Base-by-base conservation (phyloP, 2,888 invertebrate genomes). In the Petrophora chlorosata region DNA sequence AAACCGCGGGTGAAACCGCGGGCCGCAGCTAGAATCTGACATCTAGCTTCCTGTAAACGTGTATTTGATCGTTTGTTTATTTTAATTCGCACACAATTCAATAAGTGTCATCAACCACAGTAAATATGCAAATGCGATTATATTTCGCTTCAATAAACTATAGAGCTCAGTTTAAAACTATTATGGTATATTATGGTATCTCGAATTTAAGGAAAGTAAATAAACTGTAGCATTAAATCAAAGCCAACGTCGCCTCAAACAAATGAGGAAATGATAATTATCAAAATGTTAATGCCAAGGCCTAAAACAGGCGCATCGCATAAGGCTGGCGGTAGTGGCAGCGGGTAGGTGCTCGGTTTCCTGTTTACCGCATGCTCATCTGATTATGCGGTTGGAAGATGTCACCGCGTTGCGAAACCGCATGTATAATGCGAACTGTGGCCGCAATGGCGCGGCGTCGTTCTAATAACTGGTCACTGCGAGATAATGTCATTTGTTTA, bases 231-330 rank as follows among this genome's bases (percentile, higher is more conserved):
- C 41, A n/a, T 1, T 42, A 3, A 33, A 34, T 34, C 34, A 28
- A 35, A 15, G 29, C 10, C 3, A 23, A 3, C 23, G 16, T 36
- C 10, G 9, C 15, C 14, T n/a, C 30, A n/a, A n/a, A 35, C 10
- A 13, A 12, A 28, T 39, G 28, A 19, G 39, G 26, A 39, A 28
- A 39, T 22, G 5, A 13, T 22, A 8, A 33, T 32, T 19, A 42
- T 10, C 16, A 22, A 43, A 49, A 49, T 42, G 48, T 42, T 42
- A 49, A 49, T 38, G 42, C 16, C 48, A 49, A 49, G 42, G 42
- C 16, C 12, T 29, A 25, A 23, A 14, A 23, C 35, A 25, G 30
- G 32, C 28, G 48, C 33, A 32, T 7, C 45, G 7, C 23, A 12
- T 36, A 19, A 25, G 25, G 25, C 25, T n/a, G n/a, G n/a, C n/a